Conservation (phyloP, 2,888 invertebrate genomes). For the Phyto melanocephala region DNA sequence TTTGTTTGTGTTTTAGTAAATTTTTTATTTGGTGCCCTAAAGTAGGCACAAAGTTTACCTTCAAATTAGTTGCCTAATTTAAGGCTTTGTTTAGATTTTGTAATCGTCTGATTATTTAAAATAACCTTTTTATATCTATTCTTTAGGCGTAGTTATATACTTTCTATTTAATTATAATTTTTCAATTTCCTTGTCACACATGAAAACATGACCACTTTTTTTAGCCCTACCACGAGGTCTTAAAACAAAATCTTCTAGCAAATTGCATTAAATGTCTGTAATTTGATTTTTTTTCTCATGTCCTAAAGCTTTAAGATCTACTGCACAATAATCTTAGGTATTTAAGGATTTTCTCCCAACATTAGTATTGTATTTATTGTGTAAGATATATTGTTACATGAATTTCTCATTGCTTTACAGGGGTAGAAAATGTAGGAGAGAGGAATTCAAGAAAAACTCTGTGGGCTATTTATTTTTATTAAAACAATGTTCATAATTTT, state of each 20-base stretch:
- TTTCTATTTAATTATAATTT: constrained; percentile 46
- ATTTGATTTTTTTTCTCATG: constrained; percentile 14
- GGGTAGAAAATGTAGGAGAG: neutral
- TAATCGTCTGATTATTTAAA: no score
- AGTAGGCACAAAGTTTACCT: neutral
- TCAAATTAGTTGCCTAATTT: neutral
- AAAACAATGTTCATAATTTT: constrained; percentile 32
- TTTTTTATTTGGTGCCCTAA: neutral
- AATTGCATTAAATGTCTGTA: no score
- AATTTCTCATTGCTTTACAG: neutral
- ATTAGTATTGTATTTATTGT: constrained; percentile 9
- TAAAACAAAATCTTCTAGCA: no score
- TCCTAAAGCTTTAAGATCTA: constrained; percentile 27
- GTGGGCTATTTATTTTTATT: constrained; percentile 25
- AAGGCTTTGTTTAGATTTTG: neutral
- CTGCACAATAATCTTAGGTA: constrained; percentile 37
- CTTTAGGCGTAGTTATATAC: neutral
- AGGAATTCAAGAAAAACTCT: neutral
- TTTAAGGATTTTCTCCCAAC: neutral
- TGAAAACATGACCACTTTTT: neutral
- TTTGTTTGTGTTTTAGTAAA: neutral
- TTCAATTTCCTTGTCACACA: neutral
- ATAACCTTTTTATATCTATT: neutral
- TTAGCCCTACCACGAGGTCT: no score
- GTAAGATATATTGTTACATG: constrained; percentile 5